Evolutionary conservation across 2,113 vertebrate genomes (phyloP), one percentile per base, ranked within the genome.

Genomic region (Channa argus): DNA sequence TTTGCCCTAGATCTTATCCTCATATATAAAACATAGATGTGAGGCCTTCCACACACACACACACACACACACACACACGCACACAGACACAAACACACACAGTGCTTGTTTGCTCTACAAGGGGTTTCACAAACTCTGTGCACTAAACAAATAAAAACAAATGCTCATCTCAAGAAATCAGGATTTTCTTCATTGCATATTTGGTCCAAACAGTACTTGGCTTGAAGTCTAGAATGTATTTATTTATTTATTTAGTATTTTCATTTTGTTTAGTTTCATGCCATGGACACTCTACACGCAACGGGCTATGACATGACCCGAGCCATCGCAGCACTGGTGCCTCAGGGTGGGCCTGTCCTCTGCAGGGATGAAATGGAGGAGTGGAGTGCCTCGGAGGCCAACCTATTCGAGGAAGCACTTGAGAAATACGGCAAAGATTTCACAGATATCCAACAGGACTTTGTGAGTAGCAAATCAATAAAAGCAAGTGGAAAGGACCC

Each of bases 401-500:
- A 97, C 91, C 94, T 99, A 61, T 99, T 99, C 0, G 98, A 99
- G 88, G 98, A 99, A 87, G 98, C 98, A 0, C 92, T 99, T 55
- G 98, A 99, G 91, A 99, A 99, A 86, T 99, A 99, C 0, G 98
- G 98, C 85, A 99, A 99, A 84, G 98, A 99, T 91, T 99, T 99
- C 93, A 97, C 96, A 1, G 98, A 99, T 77, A 99, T 99, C 86
- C 97, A 98, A 76, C 98, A 99, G 84, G 98, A 99, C 88, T 99
- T 99, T 89, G 98, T 99, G 88, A 96, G 98, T 97, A n/a, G 24
- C 33, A 5, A 38, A 62, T 5, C 13, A 10, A 24, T 11, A 51
- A 24, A 24, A 53, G 11, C 5, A 53, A 24, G 9, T 47, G 24
- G 24, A 24, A 24, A 24, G 24, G 24, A 24, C 24, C 1, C 1